Percentiles rank a stretch among this genome's conserved stretches.
These are phyloP conservation scores for Itoplectis maculator DNA, from an alignment of 2,888 invertebrate species.

Conservation along the genomic window DNA sequence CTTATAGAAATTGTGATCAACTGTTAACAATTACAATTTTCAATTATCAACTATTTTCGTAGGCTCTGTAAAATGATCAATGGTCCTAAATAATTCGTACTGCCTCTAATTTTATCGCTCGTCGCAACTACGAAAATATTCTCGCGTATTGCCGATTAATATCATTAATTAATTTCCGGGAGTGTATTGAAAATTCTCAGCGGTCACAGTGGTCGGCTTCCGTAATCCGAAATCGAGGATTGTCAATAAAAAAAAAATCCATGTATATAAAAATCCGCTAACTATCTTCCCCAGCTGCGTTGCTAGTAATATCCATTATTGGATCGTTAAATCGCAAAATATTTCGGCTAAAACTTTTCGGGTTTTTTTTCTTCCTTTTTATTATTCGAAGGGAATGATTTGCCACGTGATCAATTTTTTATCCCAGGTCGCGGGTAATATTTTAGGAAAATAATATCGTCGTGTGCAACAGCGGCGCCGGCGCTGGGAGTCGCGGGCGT, in stretches of 20 bases:
- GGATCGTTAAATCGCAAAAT: neutral
- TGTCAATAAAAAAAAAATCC: neutral
- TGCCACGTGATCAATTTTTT: conserved; percentile 46
- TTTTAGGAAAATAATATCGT: conserved; percentile 64
- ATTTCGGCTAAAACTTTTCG: neutral
- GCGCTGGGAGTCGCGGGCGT: conserved; percentile 27
- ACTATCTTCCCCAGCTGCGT: neutral
- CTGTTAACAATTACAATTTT: no score
- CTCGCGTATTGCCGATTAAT: no score
- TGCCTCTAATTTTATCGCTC: no score
- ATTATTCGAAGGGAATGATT: neutral
- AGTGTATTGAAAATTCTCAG: no score
- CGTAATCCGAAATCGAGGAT: no score
- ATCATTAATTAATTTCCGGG: no score
- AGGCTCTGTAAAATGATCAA: no score
- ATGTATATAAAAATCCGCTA: neutral
- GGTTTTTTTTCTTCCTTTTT: neutral
- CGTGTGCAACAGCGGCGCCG: conserved; percentile 51
- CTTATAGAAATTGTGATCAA: no score
- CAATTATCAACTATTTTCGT: no score
- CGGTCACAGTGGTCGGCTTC: no score
- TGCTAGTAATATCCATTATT: neutral
- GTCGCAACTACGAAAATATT: no score
- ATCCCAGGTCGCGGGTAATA: conserved; percentile 42
- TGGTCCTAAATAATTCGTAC: no score